Evolutionary conservation across 2,888 invertebrate genomes (phyloP), one percentile per base, ranked within the genome.

Genomic region (Lingula anatina): DNA sequence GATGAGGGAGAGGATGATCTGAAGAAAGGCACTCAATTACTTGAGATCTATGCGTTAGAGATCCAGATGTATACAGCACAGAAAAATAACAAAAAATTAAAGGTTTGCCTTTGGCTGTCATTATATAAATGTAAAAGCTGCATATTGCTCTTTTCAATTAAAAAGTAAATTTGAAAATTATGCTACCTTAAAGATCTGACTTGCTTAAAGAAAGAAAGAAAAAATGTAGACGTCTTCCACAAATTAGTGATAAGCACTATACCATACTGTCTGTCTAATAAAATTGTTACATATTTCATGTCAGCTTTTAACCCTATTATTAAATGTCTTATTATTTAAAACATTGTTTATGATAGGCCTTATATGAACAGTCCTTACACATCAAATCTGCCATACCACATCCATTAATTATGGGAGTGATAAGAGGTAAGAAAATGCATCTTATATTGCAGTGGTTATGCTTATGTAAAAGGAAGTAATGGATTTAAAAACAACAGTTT

Each of bases 1-100:
- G 95, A 94, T 77, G 95, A 95, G 69, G 96, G 96, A 5, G 94
- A 95, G 77, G 95, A 96, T 79, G 96, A 97, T 77, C 79, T 96
- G 55, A 95, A 95, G 77, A 96, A 96, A 77, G 96, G 78, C 23
- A 99, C 97, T 0, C 99, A 99, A 71, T 80, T 99, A 38, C 81
- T 99, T 48, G 99, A 99, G 80, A 97, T 99, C 55, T 99, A 99
- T 76, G 97, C 99, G 1, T 79, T 99, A 57, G 97, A 99, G 82
- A 99, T 99, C 67, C 99, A 99, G 81, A 99, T 99, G 97, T 96
- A 99, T 77, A 99, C 99, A 0, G 94, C 93, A 51, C 97, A 97
- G 81, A 99, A 99, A 76, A 99, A 99, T 76, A 99, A 99, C 76
- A 99, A 99, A 77, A 94, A 96, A 77, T 78, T 96, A 26, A 78